Conservation (phyloP, 2,113 vertebrate species). For the Rhombomys opimus region DNA sequence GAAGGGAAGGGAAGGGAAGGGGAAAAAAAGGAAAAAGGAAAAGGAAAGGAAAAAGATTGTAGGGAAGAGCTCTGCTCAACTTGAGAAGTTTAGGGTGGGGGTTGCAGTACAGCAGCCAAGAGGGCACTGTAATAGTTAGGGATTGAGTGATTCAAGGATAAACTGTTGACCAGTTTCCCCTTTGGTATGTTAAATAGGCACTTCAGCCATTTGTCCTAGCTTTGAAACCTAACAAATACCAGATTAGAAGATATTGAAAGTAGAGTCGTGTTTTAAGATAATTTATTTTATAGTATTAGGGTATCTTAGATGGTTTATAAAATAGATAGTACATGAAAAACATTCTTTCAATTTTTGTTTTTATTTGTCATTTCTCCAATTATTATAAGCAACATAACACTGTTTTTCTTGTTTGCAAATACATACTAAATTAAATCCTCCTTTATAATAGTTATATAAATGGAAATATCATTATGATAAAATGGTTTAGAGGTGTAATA, state of each 20-base stretch:
- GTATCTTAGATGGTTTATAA: not conserved
- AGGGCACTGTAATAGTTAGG: not conserved
- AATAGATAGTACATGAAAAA: not conserved
- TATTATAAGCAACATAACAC: not conserved
- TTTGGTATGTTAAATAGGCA: not conserved
- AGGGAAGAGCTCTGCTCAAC: fast-evolving
- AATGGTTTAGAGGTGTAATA: not conserved
- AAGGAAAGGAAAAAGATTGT: not conserved
- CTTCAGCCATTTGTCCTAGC: not conserved
- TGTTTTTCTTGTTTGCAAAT: not conserved
- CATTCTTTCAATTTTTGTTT: not conserved
- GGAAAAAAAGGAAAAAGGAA: fast-evolving
- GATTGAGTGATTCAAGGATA: not conserved
- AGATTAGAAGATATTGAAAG: not conserved
- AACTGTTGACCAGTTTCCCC: not conserved
- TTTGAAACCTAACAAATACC: not conserved
- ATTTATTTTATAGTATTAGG: not conserved
- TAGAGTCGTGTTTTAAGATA: not conserved
- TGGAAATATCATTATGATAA: not conserved
- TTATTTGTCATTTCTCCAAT: not conserved
- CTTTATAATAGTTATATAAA: not conserved
- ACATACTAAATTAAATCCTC: not conserved
- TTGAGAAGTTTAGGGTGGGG: not conserved
- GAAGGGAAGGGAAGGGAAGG: too few species aligned
- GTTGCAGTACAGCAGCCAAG: not conserved